phyloP scores from a whole-genome alignment of 2,888 invertebrate genomes.

The Conomelus anceps region DNA sequence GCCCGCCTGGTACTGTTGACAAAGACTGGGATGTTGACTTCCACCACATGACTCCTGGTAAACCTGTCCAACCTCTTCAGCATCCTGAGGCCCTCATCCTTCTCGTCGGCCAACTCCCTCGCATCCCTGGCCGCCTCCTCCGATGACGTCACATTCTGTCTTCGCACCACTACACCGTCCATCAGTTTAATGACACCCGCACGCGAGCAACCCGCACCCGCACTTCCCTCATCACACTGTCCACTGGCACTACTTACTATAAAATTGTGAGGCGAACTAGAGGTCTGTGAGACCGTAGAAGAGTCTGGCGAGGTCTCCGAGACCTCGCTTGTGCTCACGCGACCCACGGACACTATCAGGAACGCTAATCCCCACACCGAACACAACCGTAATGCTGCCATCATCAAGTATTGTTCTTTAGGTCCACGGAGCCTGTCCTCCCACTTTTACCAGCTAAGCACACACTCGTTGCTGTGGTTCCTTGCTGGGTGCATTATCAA shows the following conservation, averaged over 20 bases:
- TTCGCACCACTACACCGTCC: not conserved
- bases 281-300: too few species aligned
- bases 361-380: not conserved
- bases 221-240: not conserved
- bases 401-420: not conserved
- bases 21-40: constrained; percentile 57
- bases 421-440: not conserved
- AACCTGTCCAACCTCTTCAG: constrained; percentile 53
- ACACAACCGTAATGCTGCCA: not conserved
- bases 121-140: not conserved
- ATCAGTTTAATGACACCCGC: constrained; percentile 1
- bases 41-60: constrained; percentile 53
- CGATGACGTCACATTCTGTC: not conserved
- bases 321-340: not conserved
- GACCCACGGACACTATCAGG: not conserved
- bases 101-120: not conserved
- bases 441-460: not conserved
- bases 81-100: constrained; percentile 35
- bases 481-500: not conserved
- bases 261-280: not conserved
- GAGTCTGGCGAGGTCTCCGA: not conserved
- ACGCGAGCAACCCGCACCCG: not conserved
- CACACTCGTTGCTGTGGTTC: not conserved
- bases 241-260: not conserved
- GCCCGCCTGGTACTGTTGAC: constrained; percentile 36